These are phyloP conservation scores for Netelia fuscicornis DNA, from an alignment of 2,888 invertebrate genomes.

Conservation along the genomic window DNA sequence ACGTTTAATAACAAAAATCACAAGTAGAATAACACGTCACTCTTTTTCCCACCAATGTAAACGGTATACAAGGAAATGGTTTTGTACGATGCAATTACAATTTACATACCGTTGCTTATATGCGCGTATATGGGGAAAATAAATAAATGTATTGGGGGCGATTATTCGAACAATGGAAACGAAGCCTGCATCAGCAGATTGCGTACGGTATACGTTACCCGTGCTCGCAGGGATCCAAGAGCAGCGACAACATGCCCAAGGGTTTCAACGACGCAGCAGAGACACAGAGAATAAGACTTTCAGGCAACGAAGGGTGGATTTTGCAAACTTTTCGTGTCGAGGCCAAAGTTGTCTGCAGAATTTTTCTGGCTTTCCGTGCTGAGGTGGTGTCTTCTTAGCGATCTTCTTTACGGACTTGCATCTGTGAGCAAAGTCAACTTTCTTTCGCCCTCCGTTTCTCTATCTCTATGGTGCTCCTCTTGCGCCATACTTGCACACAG, in stretches of 20 bases:
- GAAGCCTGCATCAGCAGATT: conserved; percentile 63
- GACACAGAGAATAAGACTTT: conserved; percentile 24
- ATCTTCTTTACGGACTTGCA: conserved; percentile 50
- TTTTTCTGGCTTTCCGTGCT: conserved; percentile 69
- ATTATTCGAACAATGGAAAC: conserved; percentile 64
- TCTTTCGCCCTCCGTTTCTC: background rate
- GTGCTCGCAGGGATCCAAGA: conserved; percentile 21
- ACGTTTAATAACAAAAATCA: too few relatives aligned
- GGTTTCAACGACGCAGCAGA: conserved; percentile 6
- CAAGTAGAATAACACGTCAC: too few relatives aligned
- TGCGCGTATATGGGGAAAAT: conserved; percentile 46
- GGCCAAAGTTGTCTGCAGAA: conserved; percentile 73
- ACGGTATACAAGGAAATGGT: background rate
- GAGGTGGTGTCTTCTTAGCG: conserved; percentile 60
- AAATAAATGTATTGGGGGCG: conserved; percentile 62
- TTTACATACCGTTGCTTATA: background rate
- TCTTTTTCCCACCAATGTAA: background rate
- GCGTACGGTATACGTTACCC: conserved; percentile 18
- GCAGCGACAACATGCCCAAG: conserved; percentile 34
- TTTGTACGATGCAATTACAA: background rate
- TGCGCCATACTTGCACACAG: background rate
- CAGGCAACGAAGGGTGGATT: conserved; percentile 6
- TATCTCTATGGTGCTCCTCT: background rate
- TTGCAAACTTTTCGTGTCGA: conserved; percentile 66
- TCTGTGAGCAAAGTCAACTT: conserved; percentile 18